A percentile compares a stretch with the other conserved stretches of the same genome.
These are phyloP conservation scores for Leptopterna dolabrata DNA, from an alignment of 2,888 invertebrate genomes.

Conservation along the genomic window DNA sequence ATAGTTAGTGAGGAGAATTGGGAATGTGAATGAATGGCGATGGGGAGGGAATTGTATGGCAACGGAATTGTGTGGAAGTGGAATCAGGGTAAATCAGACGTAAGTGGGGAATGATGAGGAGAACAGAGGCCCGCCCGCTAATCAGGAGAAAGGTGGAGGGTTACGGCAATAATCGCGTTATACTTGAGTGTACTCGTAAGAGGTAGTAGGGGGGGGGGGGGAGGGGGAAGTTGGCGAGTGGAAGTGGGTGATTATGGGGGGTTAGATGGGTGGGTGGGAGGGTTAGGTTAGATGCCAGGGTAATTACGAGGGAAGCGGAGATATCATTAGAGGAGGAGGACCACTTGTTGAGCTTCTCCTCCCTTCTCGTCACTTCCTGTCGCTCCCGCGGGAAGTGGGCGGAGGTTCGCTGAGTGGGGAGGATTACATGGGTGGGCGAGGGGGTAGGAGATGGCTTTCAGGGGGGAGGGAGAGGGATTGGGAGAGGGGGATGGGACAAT, in stretches of 20 bases:
- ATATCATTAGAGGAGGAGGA: constrained; percentile 16
- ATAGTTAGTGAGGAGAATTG: no score
- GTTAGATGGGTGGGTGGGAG: background rate
- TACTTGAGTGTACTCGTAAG: background rate
- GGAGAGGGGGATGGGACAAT: background rate
- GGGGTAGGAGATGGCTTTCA: background rate
- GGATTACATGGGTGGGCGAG: background rate
- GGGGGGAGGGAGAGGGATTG: background rate
- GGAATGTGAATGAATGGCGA: background rate
- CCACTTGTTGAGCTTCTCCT: constrained; percentile 7
- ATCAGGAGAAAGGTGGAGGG: background rate
- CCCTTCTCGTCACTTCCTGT: background rate
- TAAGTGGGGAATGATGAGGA: constrained; percentile 9
- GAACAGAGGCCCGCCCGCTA: background rate
- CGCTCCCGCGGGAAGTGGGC: background rate
- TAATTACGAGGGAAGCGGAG: constrained; percentile 24
- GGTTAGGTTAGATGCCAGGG: constrained; percentile 21
- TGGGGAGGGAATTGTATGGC: background rate
- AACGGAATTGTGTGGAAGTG: background rate
- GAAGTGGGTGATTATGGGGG: background rate
- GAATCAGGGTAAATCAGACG: background rate
- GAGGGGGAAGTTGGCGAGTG: background rate
- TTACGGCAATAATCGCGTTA: constrained; percentile 5
- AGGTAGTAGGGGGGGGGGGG: background rate
- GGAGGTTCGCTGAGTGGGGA: background rate